Evolutionary conservation across 1,140 invertebrate genomes (phyloP), one percentile per base, ranked within the genome.

Genomic region (Euura saliciscinereae): DNA sequence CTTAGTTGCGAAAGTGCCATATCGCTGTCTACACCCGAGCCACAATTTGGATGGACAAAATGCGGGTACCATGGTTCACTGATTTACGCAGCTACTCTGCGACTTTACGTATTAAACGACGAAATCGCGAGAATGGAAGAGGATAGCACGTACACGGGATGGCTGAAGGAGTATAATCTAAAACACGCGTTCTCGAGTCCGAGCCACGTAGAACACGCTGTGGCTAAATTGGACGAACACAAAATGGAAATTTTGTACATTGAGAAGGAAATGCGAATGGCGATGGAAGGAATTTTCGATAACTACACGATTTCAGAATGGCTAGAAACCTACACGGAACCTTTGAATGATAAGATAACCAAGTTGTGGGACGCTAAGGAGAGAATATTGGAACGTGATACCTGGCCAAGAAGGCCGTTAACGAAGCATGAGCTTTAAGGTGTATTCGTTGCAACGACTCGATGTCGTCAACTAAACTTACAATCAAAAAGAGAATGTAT

Each of bases 161-260:
- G 94, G 94, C 85, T 95, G 77, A 95, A 94, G 6, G 89, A 92
- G 4, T 96, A 95, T 78, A 96, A 95, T 81, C 86, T 95, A 1
- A 89, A 93, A n/a, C 90, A 93, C 76, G 93, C 92, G 75, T 95
- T 93, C 75, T 92, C 93, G 4, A 92, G 91, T 74, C 93, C 94
- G 0, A 89, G 92, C 74, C 87, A 94, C 7, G 89, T 96, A 0
- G 93, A 93, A 72, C 93, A 92, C 78, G 88, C 92, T 42, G 90
- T 92, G 28, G 80, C 82, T 6, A 92, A 94, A 68, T 88, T 94
- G 68, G 90, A 92, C 10, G 88, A 89, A 46, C 81, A 91, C 11
- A 92, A 91, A 74, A 89, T 91, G 78, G 89, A 91, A 59, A 78
- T 92, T 46, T 80, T 89, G 45, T 88, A 87, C 3, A 86, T 95